Conservation (phyloP, 2,797 vertebrate species). For the Falco concolor region DNA sequence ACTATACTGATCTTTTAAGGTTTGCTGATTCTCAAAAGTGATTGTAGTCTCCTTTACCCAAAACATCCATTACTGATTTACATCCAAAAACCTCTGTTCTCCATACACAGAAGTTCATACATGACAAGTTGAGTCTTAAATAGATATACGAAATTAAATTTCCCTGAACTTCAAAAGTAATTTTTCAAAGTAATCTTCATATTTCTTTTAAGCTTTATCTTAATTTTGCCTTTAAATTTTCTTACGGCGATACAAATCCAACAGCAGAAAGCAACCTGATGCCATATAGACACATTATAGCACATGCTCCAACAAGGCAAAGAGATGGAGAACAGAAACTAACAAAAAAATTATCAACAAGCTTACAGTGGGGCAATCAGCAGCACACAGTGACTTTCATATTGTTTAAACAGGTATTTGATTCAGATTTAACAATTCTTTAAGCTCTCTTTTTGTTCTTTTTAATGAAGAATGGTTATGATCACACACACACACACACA, state of each 20-base stretch:
- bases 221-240: background rate
- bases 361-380: background rate
- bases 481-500: background rate
- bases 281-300: background rate
- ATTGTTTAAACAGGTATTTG: background rate
- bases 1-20: background rate
- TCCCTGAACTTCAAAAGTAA: background rate
- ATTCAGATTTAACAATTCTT: background rate
- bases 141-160: background rate
- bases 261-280: background rate
- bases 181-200: background rate
- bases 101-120: background rate
- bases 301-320: background rate
- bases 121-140: background rate
- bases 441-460: background rate
- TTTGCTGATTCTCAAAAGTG: background rate
- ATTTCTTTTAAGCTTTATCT: background rate
- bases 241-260: background rate
- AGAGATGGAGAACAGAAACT: background rate
- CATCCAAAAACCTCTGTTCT: background rate
- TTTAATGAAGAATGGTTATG: background rate
- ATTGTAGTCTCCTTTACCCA: background rate
- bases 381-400: background rate
- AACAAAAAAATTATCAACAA: background rate
- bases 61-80: background rate